Conservation (phyloP, 2,113 vertebrate genomes). For the Gallinago undulata region DNA sequence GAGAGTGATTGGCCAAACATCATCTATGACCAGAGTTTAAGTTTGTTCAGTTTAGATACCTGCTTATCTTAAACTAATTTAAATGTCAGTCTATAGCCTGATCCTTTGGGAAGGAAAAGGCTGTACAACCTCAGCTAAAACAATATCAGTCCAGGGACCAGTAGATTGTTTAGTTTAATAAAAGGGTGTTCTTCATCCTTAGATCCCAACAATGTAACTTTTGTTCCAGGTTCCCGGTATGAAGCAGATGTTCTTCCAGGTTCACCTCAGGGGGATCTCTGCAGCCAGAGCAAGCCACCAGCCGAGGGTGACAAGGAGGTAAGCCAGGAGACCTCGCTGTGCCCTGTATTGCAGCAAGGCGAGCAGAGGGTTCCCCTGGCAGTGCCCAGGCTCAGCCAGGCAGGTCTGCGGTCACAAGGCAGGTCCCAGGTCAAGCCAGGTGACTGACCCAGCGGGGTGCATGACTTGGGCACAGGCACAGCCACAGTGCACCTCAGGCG, state of each 20-base stretch:
- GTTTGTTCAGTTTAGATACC: not conserved
- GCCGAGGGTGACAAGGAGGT: not conserved
- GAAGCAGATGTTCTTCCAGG: not conserved
- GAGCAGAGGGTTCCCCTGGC: not conserved
- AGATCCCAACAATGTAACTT: not conserved
- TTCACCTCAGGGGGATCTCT: not conserved
- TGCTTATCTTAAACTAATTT: not conserved
- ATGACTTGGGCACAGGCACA: not conserved
- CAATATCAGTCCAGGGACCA: not conserved
- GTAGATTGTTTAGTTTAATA: not conserved
- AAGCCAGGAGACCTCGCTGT: not conserved
- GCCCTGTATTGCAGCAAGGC: accelerated
- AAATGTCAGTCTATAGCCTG: not conserved
- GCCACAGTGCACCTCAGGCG: accelerated
- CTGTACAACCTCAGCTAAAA: not conserved
- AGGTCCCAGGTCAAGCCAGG: not conserved
- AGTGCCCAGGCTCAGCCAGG: not conserved
- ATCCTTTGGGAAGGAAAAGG: not conserved
- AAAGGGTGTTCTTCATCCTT: not conserved
- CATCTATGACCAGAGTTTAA: not conserved
- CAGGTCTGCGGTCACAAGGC: not conserved
- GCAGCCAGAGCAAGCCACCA: not conserved
- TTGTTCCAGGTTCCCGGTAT: not conserved
- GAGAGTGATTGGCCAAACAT: not conserved
- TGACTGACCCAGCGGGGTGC: not conserved